phyloP scores from a whole-genome alignment of 2,888 invertebrate species.

The Ephialtes manifestator region DNA sequence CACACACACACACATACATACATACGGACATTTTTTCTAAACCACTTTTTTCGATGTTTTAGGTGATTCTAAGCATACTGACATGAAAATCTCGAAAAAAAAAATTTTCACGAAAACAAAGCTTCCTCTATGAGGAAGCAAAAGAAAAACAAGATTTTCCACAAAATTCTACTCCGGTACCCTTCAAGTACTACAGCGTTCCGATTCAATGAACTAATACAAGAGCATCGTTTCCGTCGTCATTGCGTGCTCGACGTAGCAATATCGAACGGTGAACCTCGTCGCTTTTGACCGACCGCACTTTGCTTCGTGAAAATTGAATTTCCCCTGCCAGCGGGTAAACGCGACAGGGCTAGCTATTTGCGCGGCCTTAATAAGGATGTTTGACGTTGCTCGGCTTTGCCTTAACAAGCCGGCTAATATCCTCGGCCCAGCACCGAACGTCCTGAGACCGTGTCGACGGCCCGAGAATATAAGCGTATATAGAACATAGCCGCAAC shows the following conservation, averaged over 20 bases:
- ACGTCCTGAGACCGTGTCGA: conserved; percentile 20
- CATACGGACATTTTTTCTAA: no score
- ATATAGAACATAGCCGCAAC: conserved; percentile 61
- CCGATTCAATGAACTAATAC: conserved; percentile 5
- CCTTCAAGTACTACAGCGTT: not conserved
- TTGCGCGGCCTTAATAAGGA: conserved; percentile 82
- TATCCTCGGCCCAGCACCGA: conserved; percentile 74
- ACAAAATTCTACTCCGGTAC: no score
- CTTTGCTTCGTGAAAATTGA: conserved; percentile 80
- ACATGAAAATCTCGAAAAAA: no score
- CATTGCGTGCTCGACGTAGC: conserved; percentile 55
- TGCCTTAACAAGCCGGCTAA: conserved; percentile 83
- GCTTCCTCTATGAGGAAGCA: not conserved
- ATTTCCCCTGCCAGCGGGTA: conserved; percentile 75
- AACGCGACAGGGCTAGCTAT: conserved; percentile 75
- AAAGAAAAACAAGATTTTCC: not conserved
- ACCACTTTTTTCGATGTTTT: no score
- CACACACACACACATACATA: no score
- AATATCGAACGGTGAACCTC: conserved; percentile 72
- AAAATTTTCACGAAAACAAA: no score
- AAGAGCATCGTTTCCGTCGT: conserved; percentile 13
- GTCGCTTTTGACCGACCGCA: conserved; percentile 78
- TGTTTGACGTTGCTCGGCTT: conserved; percentile 79
- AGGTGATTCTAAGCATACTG: no score
- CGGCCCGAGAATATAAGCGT: conserved; percentile 51